Evolutionary conservation across 2,797 vertebrate genomes (phyloP).

Genomic region (Naso thynnoides): DNA sequence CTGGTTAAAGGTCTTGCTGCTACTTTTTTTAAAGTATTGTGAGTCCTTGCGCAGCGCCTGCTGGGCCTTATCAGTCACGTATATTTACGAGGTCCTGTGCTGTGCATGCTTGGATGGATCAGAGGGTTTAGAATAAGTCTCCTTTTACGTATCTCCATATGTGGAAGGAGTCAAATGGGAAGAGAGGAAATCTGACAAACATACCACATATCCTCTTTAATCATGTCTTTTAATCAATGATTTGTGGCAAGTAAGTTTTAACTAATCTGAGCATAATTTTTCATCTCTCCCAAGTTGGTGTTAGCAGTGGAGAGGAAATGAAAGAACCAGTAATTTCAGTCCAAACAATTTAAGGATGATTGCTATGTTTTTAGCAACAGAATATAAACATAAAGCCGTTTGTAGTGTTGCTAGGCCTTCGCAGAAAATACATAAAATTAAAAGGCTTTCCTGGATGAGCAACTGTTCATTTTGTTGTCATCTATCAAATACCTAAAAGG

Average conservation of each 20-base stretch:
- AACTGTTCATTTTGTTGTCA: background rate
- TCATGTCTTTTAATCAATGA: constrained; percentile 28
- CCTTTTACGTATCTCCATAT: constrained; percentile 32
- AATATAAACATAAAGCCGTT: background rate
- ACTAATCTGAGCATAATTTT: constrained; percentile 21
- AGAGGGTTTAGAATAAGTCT: constrained; percentile 33
- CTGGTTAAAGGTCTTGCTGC: constrained; percentile 15
- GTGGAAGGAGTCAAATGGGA: constrained; percentile 32
- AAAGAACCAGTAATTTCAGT: constrained; percentile 17
- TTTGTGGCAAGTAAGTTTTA: constrained; percentile 2
- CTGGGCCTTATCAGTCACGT: constrained; percentile 51
- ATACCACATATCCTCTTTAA: constrained; percentile 23
- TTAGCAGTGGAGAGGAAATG: constrained; percentile 12
- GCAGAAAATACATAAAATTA: background rate
- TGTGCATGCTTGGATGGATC: constrained; percentile 23
- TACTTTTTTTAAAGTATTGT: background rate
- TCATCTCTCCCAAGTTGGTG: constrained; percentile 8
- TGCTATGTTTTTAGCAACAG: background rate
- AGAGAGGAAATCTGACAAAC: constrained; percentile 31
- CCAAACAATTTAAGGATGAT: constrained; percentile 2
- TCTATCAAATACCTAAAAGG: constrained; percentile 13
- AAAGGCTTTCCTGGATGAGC: background rate
- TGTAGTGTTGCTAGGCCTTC: background rate
- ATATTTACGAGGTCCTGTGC: constrained; percentile 47
- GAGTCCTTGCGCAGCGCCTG: constrained; percentile 6